These are phyloP conservation scores for Malacoctenus gilli DNA, from an alignment of 2,797 vertebrate genomes.

Conservation along the genomic window DNA sequence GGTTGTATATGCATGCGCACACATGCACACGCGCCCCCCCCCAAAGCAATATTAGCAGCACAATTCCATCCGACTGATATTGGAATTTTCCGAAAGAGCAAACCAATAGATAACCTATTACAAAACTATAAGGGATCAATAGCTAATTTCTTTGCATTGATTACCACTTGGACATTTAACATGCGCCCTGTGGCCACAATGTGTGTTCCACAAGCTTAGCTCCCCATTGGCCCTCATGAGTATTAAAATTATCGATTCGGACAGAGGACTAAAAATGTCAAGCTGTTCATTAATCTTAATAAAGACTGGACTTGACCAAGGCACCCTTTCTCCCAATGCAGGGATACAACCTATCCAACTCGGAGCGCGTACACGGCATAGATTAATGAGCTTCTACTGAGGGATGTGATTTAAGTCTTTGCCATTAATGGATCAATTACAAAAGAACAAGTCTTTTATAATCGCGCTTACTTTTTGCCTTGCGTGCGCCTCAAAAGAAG, in stretches of 20 bases:
- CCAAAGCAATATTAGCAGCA: constrained; percentile 79
- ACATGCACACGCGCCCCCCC: constrained; percentile 44
- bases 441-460: constrained; percentile 55
- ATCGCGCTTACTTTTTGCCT: constrained; percentile 38
- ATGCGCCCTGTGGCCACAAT: constrained; percentile 86
- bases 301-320: constrained; percentile 83
- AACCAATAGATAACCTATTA: constrained; percentile 96
- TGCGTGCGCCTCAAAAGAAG: constrained; percentile 26
- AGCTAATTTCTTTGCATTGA: constrained; percentile 97
- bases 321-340: constrained; percentile 65
- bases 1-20: constrained; percentile 27
- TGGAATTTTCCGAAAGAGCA: constrained; percentile 95
- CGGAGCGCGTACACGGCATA: constrained; percentile 64
- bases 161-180: constrained; percentile 95
- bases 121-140: constrained; percentile 95
- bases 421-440: constrained; percentile 66
- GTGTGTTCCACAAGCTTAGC: constrained; percentile 82
- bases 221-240: constrained; percentile 85
- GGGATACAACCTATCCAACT: constrained; percentile 68
- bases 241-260: constrained; percentile 91
- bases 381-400: constrained; percentile 72
- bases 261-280: constrained; percentile 90
- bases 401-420: constrained; percentile 69
- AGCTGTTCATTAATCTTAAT: constrained; percentile 89
- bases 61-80: constrained; percentile 89